Base-by-base conservation (phyloP, 2,888 invertebrate species). In the Xylocampa areola region DNA sequence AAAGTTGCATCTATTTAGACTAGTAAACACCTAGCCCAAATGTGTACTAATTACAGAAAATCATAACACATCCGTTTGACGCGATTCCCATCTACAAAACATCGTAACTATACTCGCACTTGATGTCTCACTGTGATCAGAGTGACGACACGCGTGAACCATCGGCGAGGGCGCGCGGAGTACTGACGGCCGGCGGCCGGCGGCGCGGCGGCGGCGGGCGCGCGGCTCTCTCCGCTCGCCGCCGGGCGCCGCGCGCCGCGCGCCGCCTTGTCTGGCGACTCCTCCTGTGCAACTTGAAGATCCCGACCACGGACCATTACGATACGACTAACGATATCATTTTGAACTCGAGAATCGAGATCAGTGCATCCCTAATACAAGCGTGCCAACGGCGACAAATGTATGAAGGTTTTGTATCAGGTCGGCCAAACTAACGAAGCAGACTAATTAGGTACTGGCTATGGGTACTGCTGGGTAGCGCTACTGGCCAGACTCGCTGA, bases 41-140 rank as follows among this genome's bases (percentile, higher is more conserved):
- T n/a, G n/a, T 21, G 1, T 21, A 6, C 2, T 16, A 29, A 17
- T 25, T 23, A 7, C 14, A 33, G 37, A 27, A 16, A 49, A 5
- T 39, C n/a, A 35, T 30, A n/a, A 36, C 10, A 13, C 10, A 16
- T 16, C 10, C 32, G n/a, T 17, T 16, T 45, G 17, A n/a, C 14
- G 19, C n/a, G 41, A 17, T n/a, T 37, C 41, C n/a, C n/a, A n/a
- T n/a, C n/a, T n/a, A n/a, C n/a, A n/a, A n/a, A n/a, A 8, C 10
- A 33, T 68, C 65, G 63, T 49, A 49, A 49, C 7, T 68, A 49
- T 6, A 64, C 44, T 58, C 65, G 70, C 21, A 23, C 16, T 19
- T 17, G 41, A 8, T 16, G 36, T 7, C 17, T n/a, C n/a, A 27
- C n/a, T 25, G 7, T 14, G 3, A 17, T 11, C 39, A 11, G 11